Evolutionary conservation across 2,797 vertebrate species (phyloP).

Genomic region (Crypturellus tataupa): DNA sequence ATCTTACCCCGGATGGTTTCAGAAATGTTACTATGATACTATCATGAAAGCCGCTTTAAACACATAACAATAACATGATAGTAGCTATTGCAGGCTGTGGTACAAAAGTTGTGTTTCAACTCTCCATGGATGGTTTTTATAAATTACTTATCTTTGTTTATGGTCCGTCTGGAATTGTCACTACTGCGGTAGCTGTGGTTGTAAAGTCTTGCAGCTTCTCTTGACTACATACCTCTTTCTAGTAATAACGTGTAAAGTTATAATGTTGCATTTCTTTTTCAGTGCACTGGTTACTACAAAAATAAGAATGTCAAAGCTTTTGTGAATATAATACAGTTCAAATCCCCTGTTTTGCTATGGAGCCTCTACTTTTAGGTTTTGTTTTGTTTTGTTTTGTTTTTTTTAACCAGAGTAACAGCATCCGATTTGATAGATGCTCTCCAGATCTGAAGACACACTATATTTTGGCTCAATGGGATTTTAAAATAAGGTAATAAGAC

Average conservation of each 20-base stretch:
- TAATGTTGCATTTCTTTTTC: neutral
- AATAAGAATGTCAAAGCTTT: neutral
- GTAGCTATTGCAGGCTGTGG: neutral
- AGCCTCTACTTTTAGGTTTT: neutral
- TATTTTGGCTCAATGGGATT: neutral
- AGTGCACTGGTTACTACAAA: neutral
- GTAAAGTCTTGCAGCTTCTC: neutral
- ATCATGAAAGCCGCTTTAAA: neutral
- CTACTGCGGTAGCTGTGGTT: neutral
- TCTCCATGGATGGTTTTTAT: neutral
- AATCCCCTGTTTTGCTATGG: neutral
- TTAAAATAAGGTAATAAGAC: neutral
- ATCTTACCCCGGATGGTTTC: conserved; percentile 5
- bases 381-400: neutral
- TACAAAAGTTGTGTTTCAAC: neutral
- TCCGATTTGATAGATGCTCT: neutral
- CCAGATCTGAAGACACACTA: neutral
- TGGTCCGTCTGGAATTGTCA: neutral
- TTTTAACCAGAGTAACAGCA: neutral
- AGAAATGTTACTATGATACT: neutral
- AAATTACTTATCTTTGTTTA: neutral
- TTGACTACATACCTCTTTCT: neutral
- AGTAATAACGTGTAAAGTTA: neutral
- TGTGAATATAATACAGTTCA: neutral
- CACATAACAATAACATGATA: neutral